Percentiles rank a stretch among this genome's conserved stretches.
These are phyloP conservation scores for Momotus momota DNA, from an alignment of 2,797 vertebrate genomes.

Conservation along the genomic window DNA sequence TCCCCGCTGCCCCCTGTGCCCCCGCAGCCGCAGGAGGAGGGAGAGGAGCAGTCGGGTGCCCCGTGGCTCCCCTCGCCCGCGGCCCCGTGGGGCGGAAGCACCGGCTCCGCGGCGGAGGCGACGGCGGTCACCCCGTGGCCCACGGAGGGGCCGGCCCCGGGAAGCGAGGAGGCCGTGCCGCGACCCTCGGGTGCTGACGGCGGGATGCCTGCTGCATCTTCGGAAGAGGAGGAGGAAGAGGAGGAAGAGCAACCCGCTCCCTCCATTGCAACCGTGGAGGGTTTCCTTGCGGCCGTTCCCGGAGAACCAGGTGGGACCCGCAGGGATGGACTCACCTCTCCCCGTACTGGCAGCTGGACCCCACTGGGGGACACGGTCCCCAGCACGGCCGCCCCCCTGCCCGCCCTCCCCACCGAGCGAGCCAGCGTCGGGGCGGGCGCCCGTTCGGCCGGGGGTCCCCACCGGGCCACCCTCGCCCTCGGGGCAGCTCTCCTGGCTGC, in stretches of 20 bases:
- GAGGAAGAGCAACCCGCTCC: constrained; percentile 20
- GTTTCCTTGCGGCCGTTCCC: constrained; percentile 6
- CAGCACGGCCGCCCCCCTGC: constrained; percentile 57
- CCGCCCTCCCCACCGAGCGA: constrained; percentile 84
- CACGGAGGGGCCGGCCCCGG: fast-evolving
- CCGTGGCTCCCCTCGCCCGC: neutral
- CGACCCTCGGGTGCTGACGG: neutral
- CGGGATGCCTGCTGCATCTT: neutral
- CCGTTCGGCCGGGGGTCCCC: constrained; percentile 79
- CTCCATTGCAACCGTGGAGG: constrained; percentile 7
- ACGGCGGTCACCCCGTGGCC: neutral
- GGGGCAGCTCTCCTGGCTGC: constrained; percentile 58
- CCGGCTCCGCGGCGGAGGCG: neutral
- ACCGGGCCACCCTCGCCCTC: neutral
- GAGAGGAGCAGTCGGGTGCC: constrained; percentile 60
- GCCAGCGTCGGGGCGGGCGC: constrained; percentile 81
- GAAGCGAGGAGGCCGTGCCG: neutral
- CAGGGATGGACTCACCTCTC: constrained; percentile 21
- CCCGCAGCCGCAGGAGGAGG: constrained; percentile 30
- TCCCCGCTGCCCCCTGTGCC: neutral
- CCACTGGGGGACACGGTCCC: neutral
- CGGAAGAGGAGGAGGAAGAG: neutral
- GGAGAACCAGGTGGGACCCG: constrained; percentile 48
- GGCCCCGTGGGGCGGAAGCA: neutral
- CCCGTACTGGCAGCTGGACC: constrained; percentile 45